Conservation (phyloP, 2,888 invertebrate genomes). For the Uropetala carovei region DNA sequence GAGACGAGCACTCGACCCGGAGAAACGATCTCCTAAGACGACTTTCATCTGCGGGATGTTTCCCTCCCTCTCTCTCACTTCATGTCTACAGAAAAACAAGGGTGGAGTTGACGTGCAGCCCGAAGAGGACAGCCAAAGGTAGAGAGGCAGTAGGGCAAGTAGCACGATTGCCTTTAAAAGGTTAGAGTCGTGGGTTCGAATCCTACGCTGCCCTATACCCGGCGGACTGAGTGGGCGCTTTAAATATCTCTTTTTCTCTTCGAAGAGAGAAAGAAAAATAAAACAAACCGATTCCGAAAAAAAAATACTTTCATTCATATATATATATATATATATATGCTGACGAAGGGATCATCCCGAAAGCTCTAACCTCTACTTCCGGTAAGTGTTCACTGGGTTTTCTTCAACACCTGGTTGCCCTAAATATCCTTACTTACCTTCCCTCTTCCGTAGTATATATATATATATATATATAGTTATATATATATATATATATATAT, state of each 20-base stretch:
- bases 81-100: background rate
- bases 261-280: background rate
- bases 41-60: background rate
- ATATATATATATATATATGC: no score
- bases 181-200: slow-evolving; percentile 52
- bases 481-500: no score
- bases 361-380: no score
- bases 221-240: background rate
- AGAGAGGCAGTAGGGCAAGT: slow-evolving; percentile 29
- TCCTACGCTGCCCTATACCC: slow-evolving; percentile 54
- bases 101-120: background rate
- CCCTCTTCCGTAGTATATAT: no score
- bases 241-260: background rate
- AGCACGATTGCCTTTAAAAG: slow-evolving; percentile 41
- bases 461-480: no score
- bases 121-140: background rate
- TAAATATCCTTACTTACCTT: no score
- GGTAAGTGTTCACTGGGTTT: no score
- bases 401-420: no score
- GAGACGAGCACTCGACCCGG: background rate
- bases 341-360: no score
- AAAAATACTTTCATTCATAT: no score
- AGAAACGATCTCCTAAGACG: background rate
- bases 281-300: background rate
- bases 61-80: background rate